Conservation (phyloP, 2,113 vertebrate species). For the Heterotilapia buettikoferi region DNA sequence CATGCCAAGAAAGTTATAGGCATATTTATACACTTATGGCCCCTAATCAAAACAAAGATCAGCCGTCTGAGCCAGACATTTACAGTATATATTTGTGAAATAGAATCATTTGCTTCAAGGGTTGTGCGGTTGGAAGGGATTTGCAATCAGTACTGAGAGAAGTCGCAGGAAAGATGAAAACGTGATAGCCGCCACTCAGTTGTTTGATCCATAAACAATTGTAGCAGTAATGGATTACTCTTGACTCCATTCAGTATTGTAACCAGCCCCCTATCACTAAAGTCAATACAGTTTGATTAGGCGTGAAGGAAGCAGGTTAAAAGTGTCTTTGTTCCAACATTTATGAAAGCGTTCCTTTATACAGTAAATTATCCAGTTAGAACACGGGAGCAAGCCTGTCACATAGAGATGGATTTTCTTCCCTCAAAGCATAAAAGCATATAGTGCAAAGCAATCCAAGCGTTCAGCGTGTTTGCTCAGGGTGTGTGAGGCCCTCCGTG, state of each 20-base stretch:
- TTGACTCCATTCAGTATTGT: background rate
- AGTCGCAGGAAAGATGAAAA: background rate
- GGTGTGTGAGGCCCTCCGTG: slow-evolving; percentile 31
- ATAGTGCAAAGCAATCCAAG: slow-evolving; percentile 45
- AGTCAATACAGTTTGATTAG: slow-evolving; percentile 33
- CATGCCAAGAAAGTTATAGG: slow-evolving; percentile 58
- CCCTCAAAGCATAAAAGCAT: slow-evolving; percentile 21
- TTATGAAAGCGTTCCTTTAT: slow-evolving; percentile 28
- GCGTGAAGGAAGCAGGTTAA: slow-evolving; percentile 15
- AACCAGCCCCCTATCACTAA: background rate
- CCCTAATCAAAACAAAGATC: slow-evolving; percentile 52
- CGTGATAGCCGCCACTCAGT: background rate
- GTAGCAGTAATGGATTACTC: background rate
- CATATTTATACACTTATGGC: slow-evolving; percentile 62
- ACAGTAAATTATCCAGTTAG: slow-evolving; percentile 19
- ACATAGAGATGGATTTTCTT: slow-evolving; percentile 13
- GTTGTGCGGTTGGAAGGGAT: background rate
- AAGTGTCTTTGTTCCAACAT: background rate
- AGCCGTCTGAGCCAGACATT: slow-evolving; percentile 38
- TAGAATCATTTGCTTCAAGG: slow-evolving; percentile 26
- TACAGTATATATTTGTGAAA: slow-evolving; percentile 56
- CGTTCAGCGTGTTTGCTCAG: slow-evolving; percentile 54
- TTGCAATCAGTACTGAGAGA: slow-evolving; percentile 5
- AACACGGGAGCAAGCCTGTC: background rate
- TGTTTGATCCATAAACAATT: slow-evolving; percentile 9